Conservation (phyloP, 2,797 vertebrate genomes). For the Luscinia luscinia region DNA sequence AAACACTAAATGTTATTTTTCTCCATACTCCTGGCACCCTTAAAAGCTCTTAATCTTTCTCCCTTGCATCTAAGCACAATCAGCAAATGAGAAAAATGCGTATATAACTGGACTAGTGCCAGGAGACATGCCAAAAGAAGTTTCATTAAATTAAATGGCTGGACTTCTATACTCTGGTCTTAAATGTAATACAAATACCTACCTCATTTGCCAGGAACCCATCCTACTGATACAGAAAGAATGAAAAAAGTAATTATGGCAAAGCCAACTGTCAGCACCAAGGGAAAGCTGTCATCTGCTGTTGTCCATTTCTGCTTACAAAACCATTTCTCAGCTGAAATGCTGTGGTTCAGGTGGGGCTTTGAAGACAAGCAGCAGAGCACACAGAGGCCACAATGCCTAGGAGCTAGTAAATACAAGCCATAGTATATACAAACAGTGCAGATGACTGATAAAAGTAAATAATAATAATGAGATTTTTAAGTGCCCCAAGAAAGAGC, state of each 20-base stretch:
- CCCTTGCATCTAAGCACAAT: not conserved
- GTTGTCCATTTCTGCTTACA: conserved; percentile 40
- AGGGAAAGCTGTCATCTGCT: conserved; percentile 41
- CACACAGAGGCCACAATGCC: not conserved
- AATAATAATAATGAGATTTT: not conserved
- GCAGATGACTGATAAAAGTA: not conserved
- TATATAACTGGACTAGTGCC: conserved; percentile 1
- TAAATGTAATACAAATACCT: conserved; percentile 46
- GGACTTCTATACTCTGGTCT: not conserved
- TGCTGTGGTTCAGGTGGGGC: not conserved
- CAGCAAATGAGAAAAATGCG: conserved; percentile 18
- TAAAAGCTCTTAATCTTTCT: conserved; percentile 47
- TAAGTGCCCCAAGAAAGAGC: not conserved
- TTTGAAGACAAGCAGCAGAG: not conserved
- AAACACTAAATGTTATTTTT: not conserved
- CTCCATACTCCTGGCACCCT: not conserved
- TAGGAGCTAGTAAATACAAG: not conserved
- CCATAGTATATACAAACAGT: not conserved
- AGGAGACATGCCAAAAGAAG: not conserved
- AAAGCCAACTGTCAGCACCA: conserved; percentile 55
- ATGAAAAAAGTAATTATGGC: conserved; percentile 79
- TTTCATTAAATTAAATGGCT: conserved; percentile 22
- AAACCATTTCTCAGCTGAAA: conserved; percentile 18
- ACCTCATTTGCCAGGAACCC: conserved; percentile 54
- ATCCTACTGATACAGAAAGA: conserved; percentile 74